Conservation (phyloP, 2,888 invertebrate genomes). For the Lasioglossum lativentre region DNA sequence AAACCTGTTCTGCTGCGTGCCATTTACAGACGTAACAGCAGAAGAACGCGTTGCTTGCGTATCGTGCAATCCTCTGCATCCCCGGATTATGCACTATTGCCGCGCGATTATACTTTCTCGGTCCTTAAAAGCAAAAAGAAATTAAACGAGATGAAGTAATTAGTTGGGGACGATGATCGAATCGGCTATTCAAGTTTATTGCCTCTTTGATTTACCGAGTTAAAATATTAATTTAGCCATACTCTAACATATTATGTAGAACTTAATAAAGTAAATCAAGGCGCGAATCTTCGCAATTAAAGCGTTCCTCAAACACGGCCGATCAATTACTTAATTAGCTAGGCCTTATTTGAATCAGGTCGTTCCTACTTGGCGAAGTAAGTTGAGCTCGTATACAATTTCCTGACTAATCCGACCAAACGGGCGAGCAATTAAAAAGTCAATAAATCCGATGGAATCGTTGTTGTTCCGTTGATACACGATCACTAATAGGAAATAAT, state of each 20-base stretch:
- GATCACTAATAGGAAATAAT: slow-evolving; percentile 6
- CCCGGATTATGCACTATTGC: background rate
- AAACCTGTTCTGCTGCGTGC: slow-evolving; percentile 25
- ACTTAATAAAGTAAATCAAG: background rate
- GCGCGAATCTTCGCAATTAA: background rate
- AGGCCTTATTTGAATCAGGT: background rate
- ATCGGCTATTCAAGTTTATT: background rate
- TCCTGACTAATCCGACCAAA: background rate
- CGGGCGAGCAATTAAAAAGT: background rate
- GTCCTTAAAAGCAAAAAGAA: background rate
- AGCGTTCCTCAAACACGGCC: background rate
- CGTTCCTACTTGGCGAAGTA: background rate
- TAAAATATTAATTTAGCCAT: background rate
- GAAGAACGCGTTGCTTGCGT: background rate
- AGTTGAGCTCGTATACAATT: background rate
- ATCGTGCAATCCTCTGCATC: background rate
- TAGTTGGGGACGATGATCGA: background rate
- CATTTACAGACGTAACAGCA: slow-evolving; percentile 17
- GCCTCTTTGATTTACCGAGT: background rate
- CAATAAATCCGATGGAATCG: background rate
- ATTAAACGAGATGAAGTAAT: background rate
- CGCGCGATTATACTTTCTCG: background rate
- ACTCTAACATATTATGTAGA: too few relatives aligned
- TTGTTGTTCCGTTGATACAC: too few relatives aligned
- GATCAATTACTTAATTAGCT: background rate